Base-by-base conservation (phyloP, 2,888 invertebrate genomes). In the Thyatira batis region DNA sequence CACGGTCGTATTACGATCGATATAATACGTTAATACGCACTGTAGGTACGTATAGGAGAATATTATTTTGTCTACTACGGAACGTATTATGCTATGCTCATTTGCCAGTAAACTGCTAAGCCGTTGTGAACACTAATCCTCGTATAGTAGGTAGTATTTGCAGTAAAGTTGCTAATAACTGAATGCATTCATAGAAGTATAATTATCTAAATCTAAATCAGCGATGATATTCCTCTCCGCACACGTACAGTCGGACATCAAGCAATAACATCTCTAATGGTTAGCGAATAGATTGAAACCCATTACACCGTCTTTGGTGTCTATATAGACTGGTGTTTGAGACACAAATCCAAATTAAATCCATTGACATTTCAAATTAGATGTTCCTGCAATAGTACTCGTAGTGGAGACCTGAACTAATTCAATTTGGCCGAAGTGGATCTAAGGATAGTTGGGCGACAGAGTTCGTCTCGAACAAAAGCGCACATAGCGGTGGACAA, bases 301-400 rank as follows among this genome's bases (percentile, higher is more conserved):
- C 25, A 45, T 20, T 50, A 25, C 25, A 44, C 33, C 20, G 53
- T 33, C 50, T 13, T 53, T 50, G 39, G 49, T 28, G n/a, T n/a
- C n/a, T n/a, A 45, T 45, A 51, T 51, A 33, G 30, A 49, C 49
- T 28, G 49, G 46, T 33, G 49, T 61, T 68, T 69, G 70, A 71
- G 68, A 74, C 75, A 76, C 72, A 80, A 79, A 84, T 86, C 84
- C 79, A 82, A 85, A 86, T 87, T 86, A 87, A 84, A 82, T 72
- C 82, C 80, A 87, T 87, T 85, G 86, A 84, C 82, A 80, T 81
- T 78, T 73, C 65, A 78, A 86, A 86, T 85, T 83, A 85, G 82
- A 85, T 80, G 69, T 71, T 67, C 64, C 69, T 67, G 63, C 60
- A 65, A n/a, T n/a, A n/a, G n/a, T n/a, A n/a, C n/a, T n/a, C n/a